These are phyloP conservation scores for Euzetes globulus DNA, from an alignment of 2,888 invertebrate genomes.

Conservation along the genomic window DNA sequence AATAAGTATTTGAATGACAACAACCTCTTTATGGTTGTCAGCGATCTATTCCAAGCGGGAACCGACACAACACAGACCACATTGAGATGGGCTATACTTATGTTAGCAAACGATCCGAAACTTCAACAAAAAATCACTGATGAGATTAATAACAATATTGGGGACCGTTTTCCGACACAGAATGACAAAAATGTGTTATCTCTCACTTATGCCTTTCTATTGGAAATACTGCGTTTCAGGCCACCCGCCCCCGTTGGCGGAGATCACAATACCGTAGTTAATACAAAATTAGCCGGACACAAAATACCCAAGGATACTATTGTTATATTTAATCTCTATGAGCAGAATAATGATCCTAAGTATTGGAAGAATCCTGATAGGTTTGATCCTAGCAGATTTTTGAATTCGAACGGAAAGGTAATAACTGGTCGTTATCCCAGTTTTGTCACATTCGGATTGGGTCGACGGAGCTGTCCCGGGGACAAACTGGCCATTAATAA, in stretches of 20 bases:
- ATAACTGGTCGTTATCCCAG: not conserved
- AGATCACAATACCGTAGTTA: not conserved
- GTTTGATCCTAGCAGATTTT: not conserved
- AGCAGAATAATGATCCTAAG: not conserved
- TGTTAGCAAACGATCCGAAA: not conserved
- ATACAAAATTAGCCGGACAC: not conserved
- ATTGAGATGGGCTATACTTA: conserved; percentile 18
- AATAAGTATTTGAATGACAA: not conserved
- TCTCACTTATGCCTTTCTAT: not conserved
- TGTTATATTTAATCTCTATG: not conserved
- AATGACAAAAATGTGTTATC: not conserved
- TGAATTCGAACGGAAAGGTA: not conserved
- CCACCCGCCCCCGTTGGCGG: not conserved
- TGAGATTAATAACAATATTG: not conserved
- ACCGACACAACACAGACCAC: conserved; percentile 29
- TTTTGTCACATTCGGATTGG: not conserved
- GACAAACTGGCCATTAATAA: not conserved
- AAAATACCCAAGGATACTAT: not conserved
- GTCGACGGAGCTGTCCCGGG: not conserved
- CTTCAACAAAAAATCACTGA: not conserved
- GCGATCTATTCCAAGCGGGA: conserved; percentile 30
- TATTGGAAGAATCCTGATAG: not conserved
- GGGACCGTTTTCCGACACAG: not conserved
- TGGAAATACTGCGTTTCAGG: conserved; percentile 1
- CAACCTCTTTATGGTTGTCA: not conserved